A percentile compares a stretch with the other conserved stretches of the same genome.
Conservation (phyloP, 1,140 invertebrate species). For the Zaprionus gabonicus region DNA sequence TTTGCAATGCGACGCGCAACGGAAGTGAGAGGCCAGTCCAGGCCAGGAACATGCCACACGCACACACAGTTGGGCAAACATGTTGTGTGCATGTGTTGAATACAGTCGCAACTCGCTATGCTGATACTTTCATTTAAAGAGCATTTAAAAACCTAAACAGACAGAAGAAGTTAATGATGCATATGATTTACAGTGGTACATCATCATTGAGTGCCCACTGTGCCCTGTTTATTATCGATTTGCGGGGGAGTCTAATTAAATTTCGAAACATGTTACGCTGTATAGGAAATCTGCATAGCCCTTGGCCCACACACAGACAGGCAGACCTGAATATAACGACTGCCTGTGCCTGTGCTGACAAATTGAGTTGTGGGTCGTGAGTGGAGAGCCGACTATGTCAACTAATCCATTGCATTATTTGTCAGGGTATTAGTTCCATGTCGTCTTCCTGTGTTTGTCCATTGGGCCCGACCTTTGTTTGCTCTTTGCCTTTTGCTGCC, state of each 20-base stretch:
- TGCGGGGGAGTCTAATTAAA: background rate
- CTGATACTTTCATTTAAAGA: background rate
- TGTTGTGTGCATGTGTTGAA: slow-evolving; percentile 17
- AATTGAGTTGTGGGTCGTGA: slow-evolving; percentile 4
- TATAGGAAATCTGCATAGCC: background rate
- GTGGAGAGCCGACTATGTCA: background rate
- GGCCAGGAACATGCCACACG: slow-evolving; percentile 40
- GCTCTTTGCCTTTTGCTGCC: slow-evolving; percentile 7
- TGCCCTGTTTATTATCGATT: background rate
- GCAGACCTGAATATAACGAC: background rate
- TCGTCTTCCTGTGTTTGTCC: slow-evolving; percentile 11
- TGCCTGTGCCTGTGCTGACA: background rate
- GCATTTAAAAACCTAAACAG: background rate
- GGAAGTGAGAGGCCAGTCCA: slow-evolving; percentile 58
- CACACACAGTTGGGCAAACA: slow-evolving; percentile 21
- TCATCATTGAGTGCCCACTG: background rate
- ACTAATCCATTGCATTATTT: slow-evolving; percentile 14
- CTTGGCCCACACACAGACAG: background rate
- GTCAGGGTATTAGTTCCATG: background rate
- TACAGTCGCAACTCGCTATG: slow-evolving; percentile 22
- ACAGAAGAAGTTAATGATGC: background rate
- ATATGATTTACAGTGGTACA: background rate
- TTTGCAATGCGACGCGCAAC: slow-evolving; percentile 65
- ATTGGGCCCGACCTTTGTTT: slow-evolving; percentile 14
- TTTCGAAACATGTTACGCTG: slow-evolving; percentile 4